Evolutionary conservation across 2,113 vertebrate species (phyloP), one percentile per base, ranked within the genome.

Genomic region (Pelobates fuscus): DNA sequence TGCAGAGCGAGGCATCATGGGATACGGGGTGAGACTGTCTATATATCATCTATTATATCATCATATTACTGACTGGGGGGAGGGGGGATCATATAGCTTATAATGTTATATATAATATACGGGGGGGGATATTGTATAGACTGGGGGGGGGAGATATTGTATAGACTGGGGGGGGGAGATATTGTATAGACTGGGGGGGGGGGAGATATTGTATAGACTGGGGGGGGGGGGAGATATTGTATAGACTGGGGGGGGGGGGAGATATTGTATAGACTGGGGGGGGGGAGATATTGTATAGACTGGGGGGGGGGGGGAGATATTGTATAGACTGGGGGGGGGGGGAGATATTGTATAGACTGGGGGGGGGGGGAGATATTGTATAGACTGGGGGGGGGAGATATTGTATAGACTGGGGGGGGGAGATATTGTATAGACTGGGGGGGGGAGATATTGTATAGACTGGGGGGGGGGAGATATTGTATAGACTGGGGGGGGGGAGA

Each of bases 21-120:
- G 58, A 14, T 60, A 60, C 58, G 58, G 58, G 58, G 58, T 60
- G 14, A 60, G 55, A 5, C n/a, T n/a, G n/a, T n/a, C n/a, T n/a
- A n/a, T n/a, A n/a, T n/a, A n/a, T n/a, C n/a, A n/a, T n/a, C n/a
- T n/a, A n/a, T n/a, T n/a, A n/a, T n/a, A n/a, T n/a, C n/a, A n/a
- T n/a, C n/a, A n/a, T n/a, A 41, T 41, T n/a, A n/a, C n/a, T n/a
- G n/a, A 49, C 44, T 14, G 44, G 12, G 30, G 30, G 10, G 30
- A 32, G 30, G 30, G 10, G 4, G 4, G 4, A 4, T 32, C 30
- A n/a, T 32, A 32, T 32, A 10, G 10, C 30, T 32, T 32, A 32
- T 32, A 32, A 10, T 10, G 30, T 10, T 32, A 32, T 32, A 32
- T 32, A 32, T 10, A 4, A 4, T 32, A 32, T 10, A 32, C 30